Conservation (phyloP, 2,888 invertebrate genomes). For the Ceratothoa steindachneri region DNA sequence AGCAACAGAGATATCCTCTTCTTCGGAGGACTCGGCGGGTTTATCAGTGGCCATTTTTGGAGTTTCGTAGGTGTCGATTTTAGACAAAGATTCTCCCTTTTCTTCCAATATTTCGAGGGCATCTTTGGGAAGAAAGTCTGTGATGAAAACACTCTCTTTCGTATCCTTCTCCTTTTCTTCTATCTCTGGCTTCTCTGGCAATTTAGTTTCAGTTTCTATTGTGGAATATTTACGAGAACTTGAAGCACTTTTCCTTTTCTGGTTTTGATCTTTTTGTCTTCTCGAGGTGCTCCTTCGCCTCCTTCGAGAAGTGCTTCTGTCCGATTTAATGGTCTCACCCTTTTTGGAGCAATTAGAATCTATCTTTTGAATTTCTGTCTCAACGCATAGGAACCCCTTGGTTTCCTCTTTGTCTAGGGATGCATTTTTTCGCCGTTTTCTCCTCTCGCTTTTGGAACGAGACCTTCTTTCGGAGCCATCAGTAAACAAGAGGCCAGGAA, state of each 20-base stretch:
- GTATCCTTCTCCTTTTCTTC: background rate
- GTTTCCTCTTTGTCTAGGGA: background rate
- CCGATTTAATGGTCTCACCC: background rate
- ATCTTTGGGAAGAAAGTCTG: background rate
- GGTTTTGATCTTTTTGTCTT: background rate
- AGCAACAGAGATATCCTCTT: background rate
- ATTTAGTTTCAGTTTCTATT: slow-evolving; percentile 13
- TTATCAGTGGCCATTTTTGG: background rate
- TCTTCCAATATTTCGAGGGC: background rate
- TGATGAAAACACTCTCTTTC: background rate
- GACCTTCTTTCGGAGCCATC: slow-evolving; percentile 26
- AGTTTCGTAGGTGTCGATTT: background rate
- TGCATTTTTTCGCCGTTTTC: slow-evolving; percentile 4
- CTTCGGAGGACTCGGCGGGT: slow-evolving; percentile 6
- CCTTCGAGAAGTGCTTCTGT: background rate
- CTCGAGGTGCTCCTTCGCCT: background rate
- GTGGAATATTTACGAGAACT: background rate
- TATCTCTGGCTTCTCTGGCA: background rate
- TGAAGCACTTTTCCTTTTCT: background rate
- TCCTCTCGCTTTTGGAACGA: slow-evolving; percentile 42
- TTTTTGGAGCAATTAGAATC: background rate
- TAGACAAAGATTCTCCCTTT: background rate
- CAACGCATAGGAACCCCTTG: background rate
- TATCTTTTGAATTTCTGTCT: background rate
- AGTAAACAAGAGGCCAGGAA: slow-evolving; percentile 41